phyloP scores from a whole-genome alignment of 2,888 invertebrate genomes.

The Xestia c-nigrum region DNA sequence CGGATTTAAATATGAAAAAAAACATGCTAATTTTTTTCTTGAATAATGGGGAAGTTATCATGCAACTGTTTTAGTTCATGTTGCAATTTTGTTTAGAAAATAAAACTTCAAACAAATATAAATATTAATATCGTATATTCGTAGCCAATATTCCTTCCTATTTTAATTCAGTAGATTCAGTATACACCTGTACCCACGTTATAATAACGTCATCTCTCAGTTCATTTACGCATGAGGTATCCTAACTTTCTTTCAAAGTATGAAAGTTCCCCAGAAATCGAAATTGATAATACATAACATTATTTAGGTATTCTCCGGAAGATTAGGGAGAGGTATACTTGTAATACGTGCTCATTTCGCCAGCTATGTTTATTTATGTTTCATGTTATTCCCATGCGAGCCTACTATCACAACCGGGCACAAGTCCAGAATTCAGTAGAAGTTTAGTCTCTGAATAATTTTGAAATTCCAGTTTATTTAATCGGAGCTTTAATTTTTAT shows the following conservation, averaged over 20 bases:
- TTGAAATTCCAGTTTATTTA: neutral
- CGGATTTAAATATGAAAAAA: too few species aligned
- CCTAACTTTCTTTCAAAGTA: neutral
- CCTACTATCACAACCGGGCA: neutral
- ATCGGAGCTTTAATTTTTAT: neutral
- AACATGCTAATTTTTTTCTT: neutral
- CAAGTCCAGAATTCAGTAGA: neutral
- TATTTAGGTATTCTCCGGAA: neutral
- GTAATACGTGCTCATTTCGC: neutral
- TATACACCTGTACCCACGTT: slow-evolving; percentile 33
- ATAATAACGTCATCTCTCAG: neutral
- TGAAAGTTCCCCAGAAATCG: neutral
- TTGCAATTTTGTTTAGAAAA: slow-evolving; percentile 18
- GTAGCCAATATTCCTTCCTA: slow-evolving; percentile 32
- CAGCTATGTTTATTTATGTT: neutral
- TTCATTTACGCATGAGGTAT: neutral
- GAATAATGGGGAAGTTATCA: neutral
- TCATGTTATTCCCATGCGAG: neutral
- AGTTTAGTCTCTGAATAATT: neutral
- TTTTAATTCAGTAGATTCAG: slow-evolving; percentile 29
- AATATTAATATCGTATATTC: slow-evolving; percentile 57
- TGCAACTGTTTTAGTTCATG: neutral
- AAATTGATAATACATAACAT: neutral
- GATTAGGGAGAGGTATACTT: neutral
- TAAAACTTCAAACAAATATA: slow-evolving; percentile 45